Evolutionary conservation across 2,113 vertebrate species (phyloP).

Genomic region (Fregata magnificens): DNA sequence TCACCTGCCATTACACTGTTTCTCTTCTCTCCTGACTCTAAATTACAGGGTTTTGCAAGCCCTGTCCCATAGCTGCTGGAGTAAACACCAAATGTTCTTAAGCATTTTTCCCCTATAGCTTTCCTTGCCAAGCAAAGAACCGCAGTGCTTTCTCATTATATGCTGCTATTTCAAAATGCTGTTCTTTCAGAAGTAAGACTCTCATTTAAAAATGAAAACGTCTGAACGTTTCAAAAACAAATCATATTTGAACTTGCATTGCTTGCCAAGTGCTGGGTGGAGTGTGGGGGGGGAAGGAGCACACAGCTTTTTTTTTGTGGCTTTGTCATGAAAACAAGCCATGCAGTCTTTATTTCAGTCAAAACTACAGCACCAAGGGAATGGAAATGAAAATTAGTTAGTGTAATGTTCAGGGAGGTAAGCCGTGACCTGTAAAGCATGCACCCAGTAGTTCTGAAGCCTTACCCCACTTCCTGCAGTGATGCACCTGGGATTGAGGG

Average conservation of each 20-base stretch:
- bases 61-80: neutral
- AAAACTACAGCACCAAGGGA: neutral
- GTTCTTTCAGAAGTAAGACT: neutral
- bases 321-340: conserved; percentile 12
- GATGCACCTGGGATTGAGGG: neutral
- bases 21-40: neutral
- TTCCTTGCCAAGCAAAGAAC: neutral
- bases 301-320: neutral
- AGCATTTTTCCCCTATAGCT: neutral
- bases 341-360: conserved; percentile 11
- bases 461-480: neutral
- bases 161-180: neutral
- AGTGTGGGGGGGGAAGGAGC: neutral
- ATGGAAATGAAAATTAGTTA: conserved; percentile 18
- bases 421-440: neutral
- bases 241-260: conserved; percentile 11
- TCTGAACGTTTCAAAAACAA: conserved; percentile 14
- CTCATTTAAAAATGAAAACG: neutral
- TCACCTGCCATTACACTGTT: neutral
- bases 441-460: neutral
- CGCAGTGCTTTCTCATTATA: neutral
- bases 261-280: neutral
- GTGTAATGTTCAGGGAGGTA: neutral
- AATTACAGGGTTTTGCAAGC: neutral
- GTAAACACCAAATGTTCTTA: neutral